Percentiles rank a stretch among this genome's conserved stretches.
Conservation (phyloP, 2,888 invertebrate genomes). For the Cosmorhoe ocellata region DNA sequence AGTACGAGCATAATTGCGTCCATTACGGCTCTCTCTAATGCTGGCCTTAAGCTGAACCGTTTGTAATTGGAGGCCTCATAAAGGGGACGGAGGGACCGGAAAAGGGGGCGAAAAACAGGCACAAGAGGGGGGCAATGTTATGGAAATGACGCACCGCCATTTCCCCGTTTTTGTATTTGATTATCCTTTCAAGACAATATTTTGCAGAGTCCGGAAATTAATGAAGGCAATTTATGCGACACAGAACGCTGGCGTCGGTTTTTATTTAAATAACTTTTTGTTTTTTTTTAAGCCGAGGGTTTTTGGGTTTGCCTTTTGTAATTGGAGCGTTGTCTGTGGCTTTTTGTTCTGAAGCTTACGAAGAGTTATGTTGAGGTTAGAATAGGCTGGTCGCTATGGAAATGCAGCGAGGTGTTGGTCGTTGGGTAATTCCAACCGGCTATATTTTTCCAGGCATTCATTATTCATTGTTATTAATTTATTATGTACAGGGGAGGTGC, state of each 20-base stretch:
- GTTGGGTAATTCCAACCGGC: constrained; percentile 15
- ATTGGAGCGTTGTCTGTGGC: constrained; percentile 65
- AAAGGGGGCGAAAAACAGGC: constrained; percentile 68
- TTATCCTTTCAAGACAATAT: constrained; percentile 83
- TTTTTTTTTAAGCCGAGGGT: constrained; percentile 61
- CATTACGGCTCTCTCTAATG: constrained; percentile 63
- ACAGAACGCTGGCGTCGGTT: constrained; percentile 68
- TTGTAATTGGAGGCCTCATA: constrained; percentile 79
- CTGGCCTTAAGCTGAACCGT: constrained; percentile 75
- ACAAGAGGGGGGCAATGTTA: constrained; percentile 64
- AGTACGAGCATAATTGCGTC: constrained; percentile 52
- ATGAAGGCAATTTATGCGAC: constrained; percentile 82
- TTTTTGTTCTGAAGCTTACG: constrained; percentile 59
- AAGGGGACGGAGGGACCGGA: constrained; percentile 74
- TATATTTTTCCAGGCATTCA: constrained; percentile 14
- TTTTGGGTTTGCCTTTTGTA: constrained; percentile 74
- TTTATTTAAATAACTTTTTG: constrained; percentile 78
- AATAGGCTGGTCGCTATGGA: constrained; percentile 42
- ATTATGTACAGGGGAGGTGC: constrained; percentile 4
- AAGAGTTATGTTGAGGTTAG: constrained; percentile 73
- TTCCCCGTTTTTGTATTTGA: constrained; percentile 82
- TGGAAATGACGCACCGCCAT: constrained; percentile 82
- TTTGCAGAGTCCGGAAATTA: constrained; percentile 80
- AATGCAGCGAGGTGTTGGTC: constrained; percentile 4
- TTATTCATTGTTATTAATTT: constrained; percentile 17